Evolutionary conservation across 1,140 invertebrate genomes (phyloP), one percentile per base, ranked within the genome.

Genomic region (Galleria mellonella): DNA sequence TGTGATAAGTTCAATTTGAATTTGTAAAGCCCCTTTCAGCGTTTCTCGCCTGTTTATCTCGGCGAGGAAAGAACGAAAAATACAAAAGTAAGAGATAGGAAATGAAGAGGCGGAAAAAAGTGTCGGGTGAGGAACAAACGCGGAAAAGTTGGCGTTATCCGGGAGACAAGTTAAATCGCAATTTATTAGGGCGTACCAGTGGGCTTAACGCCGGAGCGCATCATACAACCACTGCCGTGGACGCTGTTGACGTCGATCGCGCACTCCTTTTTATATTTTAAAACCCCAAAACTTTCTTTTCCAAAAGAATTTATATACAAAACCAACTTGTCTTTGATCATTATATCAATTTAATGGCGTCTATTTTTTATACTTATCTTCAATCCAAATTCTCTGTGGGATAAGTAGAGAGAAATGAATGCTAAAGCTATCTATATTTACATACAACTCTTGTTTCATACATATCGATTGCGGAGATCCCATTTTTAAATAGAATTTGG

Each of bases 1-100:
- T 82, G 82, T 83, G 82, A 85, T 85, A 85, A 85, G 78, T 85
- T 83, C 82, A 85, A 85, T 85, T 85, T 85, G 82, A 85, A 85
- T 85, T 85, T 85, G 82, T 83, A 85, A 85, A 85, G 82, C 82
- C 77, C 82, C 82, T 85, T 85, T 83, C 78, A 83, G 51, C 82
- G 73, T 82, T 82, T 76, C 77, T 85, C 78, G 82, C 75, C 82
- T 83, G 82, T 85, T 85, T 85, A 85, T 85, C 82, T 85, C 73
- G 73, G 68, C 62, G 64, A 67, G 69, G 73, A 83, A 64, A 67
- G 78, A 82, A 70, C 82, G 72, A 64, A 81, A 82, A 85, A 83
- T 85, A 85, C 82, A 85, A 85, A 85, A 85, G 82, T 85, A 85
- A 83, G 75, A 85, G 82, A 85, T 85, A 85, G 78, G 78, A 85